Conservation (phyloP, 1,140 invertebrate species). For the Diachasmimorpha longicaudata region DNA sequence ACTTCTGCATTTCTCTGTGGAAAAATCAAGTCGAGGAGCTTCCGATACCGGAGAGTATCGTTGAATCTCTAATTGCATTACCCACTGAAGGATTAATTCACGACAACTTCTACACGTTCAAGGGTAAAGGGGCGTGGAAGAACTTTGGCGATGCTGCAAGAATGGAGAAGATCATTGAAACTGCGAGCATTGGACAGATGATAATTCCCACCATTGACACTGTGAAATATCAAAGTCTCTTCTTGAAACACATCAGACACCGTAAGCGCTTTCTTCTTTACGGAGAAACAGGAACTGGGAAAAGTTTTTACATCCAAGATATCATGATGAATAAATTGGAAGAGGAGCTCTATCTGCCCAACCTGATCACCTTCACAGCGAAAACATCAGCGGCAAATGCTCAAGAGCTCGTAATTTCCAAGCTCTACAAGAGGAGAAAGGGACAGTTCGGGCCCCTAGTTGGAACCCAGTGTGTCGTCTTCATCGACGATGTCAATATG, state of each 20-base stretch:
- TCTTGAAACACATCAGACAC: slow-evolving; percentile 73
- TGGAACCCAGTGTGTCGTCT: slow-evolving; percentile 79
- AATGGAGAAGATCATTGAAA: slow-evolving; percentile 66
- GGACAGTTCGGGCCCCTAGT: slow-evolving; percentile 82
- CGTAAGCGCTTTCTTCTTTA: slow-evolving; percentile 78
- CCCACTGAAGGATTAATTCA: slow-evolving; percentile 77
- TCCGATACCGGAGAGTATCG: slow-evolving; percentile 71
- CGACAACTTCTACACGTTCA: slow-evolving; percentile 81
- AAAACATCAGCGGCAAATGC: slow-evolving; percentile 86
- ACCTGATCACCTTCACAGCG: slow-evolving; percentile 88
- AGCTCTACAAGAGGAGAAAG: slow-evolving; percentile 78
- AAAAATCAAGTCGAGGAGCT: slow-evolving; percentile 65
- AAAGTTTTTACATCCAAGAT: slow-evolving; percentile 89
- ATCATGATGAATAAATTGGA: slow-evolving; percentile 80
- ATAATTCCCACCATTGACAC: slow-evolving; percentile 87
- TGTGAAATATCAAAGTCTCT: slow-evolving; percentile 73
- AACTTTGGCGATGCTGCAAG: slow-evolving; percentile 73
- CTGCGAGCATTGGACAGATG: slow-evolving; percentile 75
- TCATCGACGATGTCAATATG: slow-evolving; percentile 95
- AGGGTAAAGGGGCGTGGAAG: slow-evolving; percentile 81
- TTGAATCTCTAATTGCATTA: slow-evolving; percentile 74
- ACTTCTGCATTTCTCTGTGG: slow-evolving; percentile 68
- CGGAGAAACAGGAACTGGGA: slow-evolving; percentile 92
- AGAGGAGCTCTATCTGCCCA: slow-evolving; percentile 76
- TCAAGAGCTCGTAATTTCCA: slow-evolving; percentile 86